phyloP scores from a whole-genome alignment of 2,797 vertebrate species.

The Gymnodraco acuticeps region DNA sequence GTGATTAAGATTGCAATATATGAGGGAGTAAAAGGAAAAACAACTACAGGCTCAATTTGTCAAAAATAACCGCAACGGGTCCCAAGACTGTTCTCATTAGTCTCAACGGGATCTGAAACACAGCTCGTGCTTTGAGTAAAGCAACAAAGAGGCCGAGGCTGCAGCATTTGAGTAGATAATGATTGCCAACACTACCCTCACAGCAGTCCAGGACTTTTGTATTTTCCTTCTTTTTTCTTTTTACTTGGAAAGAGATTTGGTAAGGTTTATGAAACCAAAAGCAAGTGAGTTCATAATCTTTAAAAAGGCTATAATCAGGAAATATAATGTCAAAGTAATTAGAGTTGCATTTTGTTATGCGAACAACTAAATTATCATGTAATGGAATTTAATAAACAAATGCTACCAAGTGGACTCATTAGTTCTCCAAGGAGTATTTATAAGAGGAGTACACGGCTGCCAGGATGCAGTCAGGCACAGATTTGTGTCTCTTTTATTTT shows the following conservation, averaged over 20 bases:
- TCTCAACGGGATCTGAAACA: constrained; percentile 69
- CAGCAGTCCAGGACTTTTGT: constrained; percentile 20
- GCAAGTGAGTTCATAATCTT: constrained; percentile 58
- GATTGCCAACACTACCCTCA: constrained; percentile 56
- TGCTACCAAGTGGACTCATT: constrained; percentile 14
- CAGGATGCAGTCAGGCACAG: constrained; percentile 18
- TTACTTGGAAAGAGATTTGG: constrained; percentile 34
- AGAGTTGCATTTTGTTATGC: constrained; percentile 15
- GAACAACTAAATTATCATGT: constrained; percentile 16
- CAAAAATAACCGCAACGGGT: constrained; percentile 71
- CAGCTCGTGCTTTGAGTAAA: constrained; percentile 59
- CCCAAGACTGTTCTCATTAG: constrained; percentile 72
- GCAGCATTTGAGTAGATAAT: constrained; percentile 68
- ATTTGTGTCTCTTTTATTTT: constrained; percentile 20
- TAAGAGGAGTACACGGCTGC: constrained; percentile 23
- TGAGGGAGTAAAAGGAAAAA: constrained; percentile 69
- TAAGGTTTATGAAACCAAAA: constrained; percentile 19
- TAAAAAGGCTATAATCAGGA: constrained; percentile 48
- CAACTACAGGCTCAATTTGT: constrained; percentile 75
- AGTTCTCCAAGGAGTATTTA: constrained; percentile 23
- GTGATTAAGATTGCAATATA: constrained; percentile 74
- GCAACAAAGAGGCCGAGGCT: constrained; percentile 49
- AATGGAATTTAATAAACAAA: constrained; percentile 16
- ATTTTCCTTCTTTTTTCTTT: constrained; percentile 17
- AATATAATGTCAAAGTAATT: constrained; percentile 37